Base-by-base conservation (phyloP, 2,113 vertebrate species). In the Eretmochelys imbricata region DNA sequence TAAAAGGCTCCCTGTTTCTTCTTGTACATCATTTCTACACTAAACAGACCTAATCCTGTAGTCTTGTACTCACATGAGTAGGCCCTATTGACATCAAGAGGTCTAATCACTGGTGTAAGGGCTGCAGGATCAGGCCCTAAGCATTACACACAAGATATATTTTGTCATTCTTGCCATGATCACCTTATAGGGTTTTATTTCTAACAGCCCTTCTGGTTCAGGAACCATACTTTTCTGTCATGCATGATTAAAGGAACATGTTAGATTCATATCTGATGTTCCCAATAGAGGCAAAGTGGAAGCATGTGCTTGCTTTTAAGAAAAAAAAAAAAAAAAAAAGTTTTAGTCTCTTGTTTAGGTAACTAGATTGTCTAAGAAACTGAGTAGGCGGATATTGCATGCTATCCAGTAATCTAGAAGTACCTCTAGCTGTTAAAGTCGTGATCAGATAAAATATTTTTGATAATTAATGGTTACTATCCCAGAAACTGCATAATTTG, bases 261-360 rank as follows among this genome's bases (percentile, higher is more conserved):
- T 91, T 81, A 80, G 81, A 65, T 96, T 72, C 62, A 4, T 38
- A n/a, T 17, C 48, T 29, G 50, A n/a, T 81, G 27, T 91, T 76
- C 93, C 90, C 93, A 85, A 89, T 91, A 90, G 1, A 94, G 94
- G 86, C 90, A 91, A 95, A 94, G 9, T 35, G 89, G 82, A 85
- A 97, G 95, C 97, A 96, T 84, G 96, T 87, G 95, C 95, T 96
- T 95, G 95, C 95, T 97, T 94, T 90, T 86, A 89, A 62, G 62
- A 91, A 80, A 24, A 24, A 85, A 49, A 53, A 91, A 80, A 24
- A 24, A 85, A 49, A 53, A 22, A 9, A n/a, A 75, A 17, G 65
- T 38, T 69, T n/a, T 69, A 69, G 31, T 69, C 35, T 88, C 75
- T 87, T 95, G 84, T 84, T 29, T 88, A 53, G 10, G 27, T 92